Base-by-base conservation (phyloP, 2,888 invertebrate genomes). In the Aspidapion aeneum region DNA sequence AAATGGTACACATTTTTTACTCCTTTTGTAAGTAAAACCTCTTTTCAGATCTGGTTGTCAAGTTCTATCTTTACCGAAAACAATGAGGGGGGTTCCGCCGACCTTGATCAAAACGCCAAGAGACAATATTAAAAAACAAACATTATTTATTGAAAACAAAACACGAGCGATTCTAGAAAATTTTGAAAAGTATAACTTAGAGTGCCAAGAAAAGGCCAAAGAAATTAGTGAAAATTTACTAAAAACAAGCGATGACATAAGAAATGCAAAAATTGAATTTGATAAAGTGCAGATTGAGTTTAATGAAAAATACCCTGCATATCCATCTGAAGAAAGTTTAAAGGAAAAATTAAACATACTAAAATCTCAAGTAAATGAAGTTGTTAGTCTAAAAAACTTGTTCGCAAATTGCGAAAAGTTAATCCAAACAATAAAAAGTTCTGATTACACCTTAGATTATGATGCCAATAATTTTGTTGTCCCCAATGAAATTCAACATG, bases 391-490 rank as follows among this genome's bases (percentile, higher is more conserved):
- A 17, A 63, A 66, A 12, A 65, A 69, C 22, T 60, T 70, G 58
- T 71, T 73, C 58, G 55, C 51, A n/a, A 63, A 69, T 21, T 71
- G 71, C 61, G 65, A 70, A 21, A 60, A 61, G 12, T 63, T 75
- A n/a, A 18, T 71, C n/a, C 60, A 62, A 52, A 69, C 69, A 60
- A 65, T 76, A 55, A 67, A 61, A 21, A 66, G 62, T 22, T 64
- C 65, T 50, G 64, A 66, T 22, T 63, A 66, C 21, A 62, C 64
- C 9, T 50, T 71, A 12, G 67, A 69, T 35, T 63, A 70, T 63
- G 51, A 64, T 54, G 64, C 68, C 17, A 63, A 64, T 17, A 56
- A 61, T 18, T 22, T 65, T n/a, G 61, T 58, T 18, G 55, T 64
- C 21, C 63, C 67, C 20, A 57, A 50, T 55, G 65, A 64, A 52